Percentiles rank a stretch among this genome's conserved stretches.
These are phyloP conservation scores for Odontesthes bonariensis DNA, from an alignment of 2,113 vertebrate genomes.

Conservation along the genomic window DNA sequence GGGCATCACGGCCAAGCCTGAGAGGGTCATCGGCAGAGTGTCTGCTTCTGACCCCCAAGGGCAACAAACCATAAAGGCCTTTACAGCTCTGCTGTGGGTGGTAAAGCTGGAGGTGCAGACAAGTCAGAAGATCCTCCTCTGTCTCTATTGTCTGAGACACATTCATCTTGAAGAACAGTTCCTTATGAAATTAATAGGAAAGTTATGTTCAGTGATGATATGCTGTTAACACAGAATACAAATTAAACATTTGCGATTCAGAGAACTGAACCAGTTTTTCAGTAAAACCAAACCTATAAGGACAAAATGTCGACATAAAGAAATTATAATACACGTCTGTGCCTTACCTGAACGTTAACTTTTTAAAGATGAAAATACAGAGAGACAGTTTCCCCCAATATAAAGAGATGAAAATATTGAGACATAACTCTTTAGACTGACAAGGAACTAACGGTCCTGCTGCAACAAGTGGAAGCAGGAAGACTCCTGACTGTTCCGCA, in stretches of 20 bases:
- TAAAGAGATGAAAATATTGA: too few species aligned
- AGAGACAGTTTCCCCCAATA: conserved; percentile 20
- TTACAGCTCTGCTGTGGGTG: conserved; percentile 83
- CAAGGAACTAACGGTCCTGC: not conserved
- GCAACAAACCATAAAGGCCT: conserved; percentile 80
- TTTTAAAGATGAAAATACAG: not conserved
- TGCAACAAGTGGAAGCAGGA: not conserved
- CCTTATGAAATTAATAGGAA: not conserved
- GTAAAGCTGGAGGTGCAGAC: conserved; percentile 87
- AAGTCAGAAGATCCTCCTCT: conserved; percentile 85
- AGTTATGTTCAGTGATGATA: not conserved
- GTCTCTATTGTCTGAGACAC: conserved; percentile 85
- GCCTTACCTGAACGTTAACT: not conserved
- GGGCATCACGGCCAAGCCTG: conserved; percentile 86
- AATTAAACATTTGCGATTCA: too few species aligned
- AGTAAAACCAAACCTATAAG: too few species aligned
- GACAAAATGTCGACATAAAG: not conserved
- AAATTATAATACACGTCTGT: not conserved
- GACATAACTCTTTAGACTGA: not conserved
- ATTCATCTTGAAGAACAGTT: conserved; percentile 61
- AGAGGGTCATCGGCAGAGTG: conserved; percentile 80
- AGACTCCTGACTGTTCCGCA: not conserved
- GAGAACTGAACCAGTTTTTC: too few species aligned
- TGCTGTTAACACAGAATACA: too few species aligned
- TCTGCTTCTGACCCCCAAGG: conserved; percentile 65